These are phyloP conservation scores for Morpho deidamia DNA, from an alignment of 2,888 invertebrate species.

Conservation along the genomic window DNA sequence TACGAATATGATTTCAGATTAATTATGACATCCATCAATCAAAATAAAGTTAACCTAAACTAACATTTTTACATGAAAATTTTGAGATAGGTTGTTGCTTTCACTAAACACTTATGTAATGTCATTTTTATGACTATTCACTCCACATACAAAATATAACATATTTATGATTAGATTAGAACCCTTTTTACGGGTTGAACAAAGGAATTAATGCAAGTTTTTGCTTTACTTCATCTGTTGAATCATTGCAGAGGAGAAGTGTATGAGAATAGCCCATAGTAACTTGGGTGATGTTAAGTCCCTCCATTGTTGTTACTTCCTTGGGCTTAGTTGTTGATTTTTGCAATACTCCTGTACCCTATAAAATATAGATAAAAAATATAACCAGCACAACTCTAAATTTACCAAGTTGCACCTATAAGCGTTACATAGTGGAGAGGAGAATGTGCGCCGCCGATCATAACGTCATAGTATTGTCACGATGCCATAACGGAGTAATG, in stretches of 20 bases:
- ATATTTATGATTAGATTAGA: background rate
- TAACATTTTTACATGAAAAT: background rate
- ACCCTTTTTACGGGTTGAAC: conserved; percentile 10
- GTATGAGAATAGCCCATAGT: conserved; percentile 93
- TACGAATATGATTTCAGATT: too few species aligned
- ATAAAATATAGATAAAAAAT: conserved; percentile 11
- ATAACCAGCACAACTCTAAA: too few species aligned
- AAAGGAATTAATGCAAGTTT: conserved; percentile 73
- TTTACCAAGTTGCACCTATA: too few species aligned
- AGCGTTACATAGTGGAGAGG: too few species aligned
- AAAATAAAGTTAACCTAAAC: background rate
- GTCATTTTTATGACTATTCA: background rate
- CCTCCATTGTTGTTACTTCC: conserved; percentile 88
- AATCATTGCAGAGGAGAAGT: conserved; percentile 79
- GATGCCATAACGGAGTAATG: too few species aligned
- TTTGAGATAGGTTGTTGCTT: background rate
- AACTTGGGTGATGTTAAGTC: conserved; percentile 86
- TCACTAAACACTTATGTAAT: background rate
- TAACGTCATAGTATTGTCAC: too few species aligned
- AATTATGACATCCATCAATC: background rate
- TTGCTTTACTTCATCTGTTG: conserved; percentile 70
- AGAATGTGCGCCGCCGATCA: too few species aligned
- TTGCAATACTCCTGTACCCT: conserved; percentile 93
- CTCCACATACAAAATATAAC: background rate
- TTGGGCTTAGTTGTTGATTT: conserved; percentile 93